A percentile compares a stretch with the other conserved stretches of the same genome.
phyloP scores from a whole-genome alignment of 2,797 vertebrate genomes.

The Alcedo atthis region DNA sequence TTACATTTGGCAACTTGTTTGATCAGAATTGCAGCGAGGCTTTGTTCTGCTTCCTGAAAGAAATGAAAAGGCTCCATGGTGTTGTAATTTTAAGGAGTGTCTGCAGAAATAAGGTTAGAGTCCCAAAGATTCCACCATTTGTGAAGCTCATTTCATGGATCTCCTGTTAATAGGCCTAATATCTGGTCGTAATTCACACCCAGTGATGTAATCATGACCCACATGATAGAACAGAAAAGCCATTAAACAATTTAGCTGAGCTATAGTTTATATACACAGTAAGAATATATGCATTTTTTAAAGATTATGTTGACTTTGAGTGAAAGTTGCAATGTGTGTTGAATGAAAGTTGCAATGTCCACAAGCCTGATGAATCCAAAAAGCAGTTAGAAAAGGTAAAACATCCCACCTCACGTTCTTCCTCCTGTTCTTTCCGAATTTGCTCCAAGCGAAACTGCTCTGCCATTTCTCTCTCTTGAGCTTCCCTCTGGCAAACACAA shows the following conservation, averaged over 20 bases:
- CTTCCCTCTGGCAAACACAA: constrained; percentile 88
- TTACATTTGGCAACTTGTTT: neutral
- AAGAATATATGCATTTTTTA: neutral
- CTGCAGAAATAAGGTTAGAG: neutral
- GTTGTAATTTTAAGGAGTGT: neutral
- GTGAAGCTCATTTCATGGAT: neutral
- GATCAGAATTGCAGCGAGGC: neutral
- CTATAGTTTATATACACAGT: neutral
- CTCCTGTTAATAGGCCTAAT: neutral
- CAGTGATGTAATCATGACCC: neutral
- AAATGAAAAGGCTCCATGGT: neutral
- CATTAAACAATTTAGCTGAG: neutral
- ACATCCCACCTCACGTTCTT: constrained; percentile 92
- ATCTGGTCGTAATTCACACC: neutral
- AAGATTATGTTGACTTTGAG: neutral
- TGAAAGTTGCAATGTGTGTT: neutral
- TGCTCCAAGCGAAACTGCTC: constrained; percentile 95
- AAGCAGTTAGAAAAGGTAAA: neutral
- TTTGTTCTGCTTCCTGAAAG: neutral
- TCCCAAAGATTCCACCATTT: neutral
- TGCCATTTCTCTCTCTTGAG: constrained; percentile 96
- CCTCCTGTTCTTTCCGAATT: constrained; percentile 95
- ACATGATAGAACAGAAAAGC: neutral
- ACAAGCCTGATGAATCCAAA: neutral
- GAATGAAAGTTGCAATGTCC: neutral